phyloP scores from a whole-genome alignment of 2,888 invertebrate genomes.

The Tenthredo livida region DNA sequence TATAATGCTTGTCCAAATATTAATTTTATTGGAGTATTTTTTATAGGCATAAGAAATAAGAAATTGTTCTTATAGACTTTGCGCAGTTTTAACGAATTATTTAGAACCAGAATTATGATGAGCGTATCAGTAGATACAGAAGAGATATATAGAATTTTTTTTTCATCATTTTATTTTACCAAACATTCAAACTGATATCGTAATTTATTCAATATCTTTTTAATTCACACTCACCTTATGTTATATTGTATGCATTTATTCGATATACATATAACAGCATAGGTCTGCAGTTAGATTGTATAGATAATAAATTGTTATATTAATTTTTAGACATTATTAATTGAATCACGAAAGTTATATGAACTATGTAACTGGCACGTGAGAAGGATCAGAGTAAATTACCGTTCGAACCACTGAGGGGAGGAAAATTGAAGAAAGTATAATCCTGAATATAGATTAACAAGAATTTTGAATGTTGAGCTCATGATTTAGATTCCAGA shows the following conservation, averaged over 20 bases:
- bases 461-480: background rate
- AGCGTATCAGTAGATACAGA: background rate
- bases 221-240: background rate
- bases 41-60: background rate
- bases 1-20: background rate
- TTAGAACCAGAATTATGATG: background rate
- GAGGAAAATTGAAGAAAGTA: background rate
- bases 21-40: background rate
- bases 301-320: background rate
- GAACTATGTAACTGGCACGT: slow-evolving; percentile 28
- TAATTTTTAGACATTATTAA: background rate
- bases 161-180: background rate
- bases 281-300: background rate
- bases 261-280: background rate
- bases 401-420: background rate
- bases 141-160: background rate
- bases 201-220: background rate
- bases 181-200: background rate
- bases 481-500: background rate
- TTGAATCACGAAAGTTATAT: slow-evolving; percentile 13
- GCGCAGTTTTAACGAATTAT: background rate
- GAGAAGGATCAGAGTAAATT: slow-evolving; percentile 14
- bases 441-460: background rate
- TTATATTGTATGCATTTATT: background rate
- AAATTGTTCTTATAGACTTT: background rate